phyloP scores from a whole-genome alignment of 35 echinoderm and acorn worm genomes.

The Diadema setosum region DNA sequence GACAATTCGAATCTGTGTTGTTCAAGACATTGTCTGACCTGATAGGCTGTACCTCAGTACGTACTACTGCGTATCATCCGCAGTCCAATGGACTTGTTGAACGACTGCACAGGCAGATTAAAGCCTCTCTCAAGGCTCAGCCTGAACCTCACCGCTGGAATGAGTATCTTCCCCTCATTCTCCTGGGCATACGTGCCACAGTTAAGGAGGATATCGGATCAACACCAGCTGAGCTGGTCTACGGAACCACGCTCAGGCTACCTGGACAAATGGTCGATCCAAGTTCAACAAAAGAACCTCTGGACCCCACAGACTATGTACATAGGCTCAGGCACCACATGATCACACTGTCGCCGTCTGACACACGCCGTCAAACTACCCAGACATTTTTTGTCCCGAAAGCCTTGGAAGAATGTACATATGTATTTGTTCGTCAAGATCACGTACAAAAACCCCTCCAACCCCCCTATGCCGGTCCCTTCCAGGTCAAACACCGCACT shows the following conservation, averaged over 20 bases:
- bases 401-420: neutral
- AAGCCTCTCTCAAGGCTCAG: constrained; percentile 44
- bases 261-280: constrained; percentile 32
- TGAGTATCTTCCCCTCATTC: constrained; percentile 21
- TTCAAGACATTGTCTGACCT: neutral
- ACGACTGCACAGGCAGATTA: constrained; percentile 36
- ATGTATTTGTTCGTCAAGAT: too few relatives aligned
- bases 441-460: too few relatives aligned
- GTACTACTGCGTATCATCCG: constrained; percentile 32
- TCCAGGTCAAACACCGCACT: neutral
- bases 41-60: neutral
- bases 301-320: neutral
- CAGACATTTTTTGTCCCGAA: neutral
- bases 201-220: constrained; percentile 22
- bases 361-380: neutral
- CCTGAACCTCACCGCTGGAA: neutral
- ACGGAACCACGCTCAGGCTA: constrained; percentile 36
- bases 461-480: constrained; percentile 6
- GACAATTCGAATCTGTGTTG: neutral
- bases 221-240: constrained; percentile 38
- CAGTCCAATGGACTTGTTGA: constrained; percentile 38
- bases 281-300: neutral
- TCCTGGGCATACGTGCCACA: constrained; percentile 41
- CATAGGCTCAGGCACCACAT: neutral
- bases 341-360: neutral